These are phyloP conservation scores for Drosophila limbata DNA, from an alignment of 2,888 invertebrate genomes.

Conservation along the genomic window DNA sequence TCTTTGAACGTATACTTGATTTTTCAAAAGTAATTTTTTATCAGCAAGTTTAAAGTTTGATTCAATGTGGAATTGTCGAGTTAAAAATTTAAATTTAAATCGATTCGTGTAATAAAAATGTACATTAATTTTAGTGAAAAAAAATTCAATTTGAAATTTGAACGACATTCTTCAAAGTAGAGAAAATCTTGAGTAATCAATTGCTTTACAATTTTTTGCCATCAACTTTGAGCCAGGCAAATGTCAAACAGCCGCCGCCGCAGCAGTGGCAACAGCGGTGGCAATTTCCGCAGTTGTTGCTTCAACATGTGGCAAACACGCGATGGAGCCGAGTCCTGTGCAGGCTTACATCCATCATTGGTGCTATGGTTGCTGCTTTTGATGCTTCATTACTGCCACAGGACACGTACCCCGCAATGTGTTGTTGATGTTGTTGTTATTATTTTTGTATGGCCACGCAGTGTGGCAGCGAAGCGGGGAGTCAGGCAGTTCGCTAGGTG, in stretches of 20 bases:
- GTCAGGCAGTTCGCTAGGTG: conserved; percentile 21
- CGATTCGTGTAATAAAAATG: background rate
- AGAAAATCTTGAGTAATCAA: conserved; percentile 12
- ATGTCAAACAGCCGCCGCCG: conserved; percentile 4
- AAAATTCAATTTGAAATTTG: background rate
- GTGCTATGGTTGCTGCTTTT: conserved; percentile 23
- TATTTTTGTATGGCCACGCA: conserved; percentile 22
- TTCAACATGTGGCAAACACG: conserved; percentile 53
- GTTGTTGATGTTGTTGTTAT: conserved; percentile 16
- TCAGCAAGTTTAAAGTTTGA: background rate
- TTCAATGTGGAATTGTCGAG: background rate
- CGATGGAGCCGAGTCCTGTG: conserved; percentile 19
- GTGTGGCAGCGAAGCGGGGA: conserved; percentile 9
- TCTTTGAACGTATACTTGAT: too few species aligned
- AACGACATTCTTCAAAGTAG: background rate
- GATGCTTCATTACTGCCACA: conserved; percentile 27
- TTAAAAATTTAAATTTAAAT: background rate
- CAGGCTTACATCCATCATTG: conserved; percentile 45
- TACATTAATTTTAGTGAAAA: background rate
- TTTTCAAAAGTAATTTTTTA: too few species aligned
- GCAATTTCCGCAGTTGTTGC: conserved; percentile 15
- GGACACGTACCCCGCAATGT: conserved; percentile 24
- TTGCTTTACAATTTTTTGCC: conserved; percentile 11
- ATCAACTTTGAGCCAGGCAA: conserved; percentile 11
- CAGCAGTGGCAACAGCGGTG: conserved; percentile 10